Percentiles rank a stretch among this genome's conserved stretches.
Conservation (phyloP, 2,113 vertebrate species). For the Pluvianellus socialis region DNA sequence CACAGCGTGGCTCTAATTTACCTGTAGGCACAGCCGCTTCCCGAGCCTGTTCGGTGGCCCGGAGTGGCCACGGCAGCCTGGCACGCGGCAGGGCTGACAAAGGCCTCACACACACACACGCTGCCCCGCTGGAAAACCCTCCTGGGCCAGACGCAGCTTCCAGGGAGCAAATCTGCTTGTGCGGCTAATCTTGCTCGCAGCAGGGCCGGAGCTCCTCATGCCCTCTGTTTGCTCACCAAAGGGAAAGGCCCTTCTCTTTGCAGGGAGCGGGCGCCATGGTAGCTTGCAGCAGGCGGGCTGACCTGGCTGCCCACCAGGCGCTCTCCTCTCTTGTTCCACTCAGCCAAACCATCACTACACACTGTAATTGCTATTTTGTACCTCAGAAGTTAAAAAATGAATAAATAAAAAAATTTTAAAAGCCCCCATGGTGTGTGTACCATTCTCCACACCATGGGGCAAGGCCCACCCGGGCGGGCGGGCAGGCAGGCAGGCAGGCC, state of each 20-base stretch:
- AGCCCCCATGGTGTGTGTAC: too few species aligned
- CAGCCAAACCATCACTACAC: neutral
- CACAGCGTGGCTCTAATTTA: fast-evolving
- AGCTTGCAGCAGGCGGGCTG: fast-evolving
- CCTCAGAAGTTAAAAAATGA: neutral
- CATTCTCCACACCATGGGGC: neutral
- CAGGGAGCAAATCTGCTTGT: fast-evolving
- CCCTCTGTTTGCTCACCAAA: fast-evolving
- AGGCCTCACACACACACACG: too few species aligned
- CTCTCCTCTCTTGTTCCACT: neutral
- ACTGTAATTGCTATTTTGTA: fast-evolving
- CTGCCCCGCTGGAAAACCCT: neutral
- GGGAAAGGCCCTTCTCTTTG: fast-evolving
- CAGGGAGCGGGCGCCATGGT: fast-evolving
- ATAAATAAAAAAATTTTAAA: too few species aligned
- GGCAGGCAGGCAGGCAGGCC: neutral
- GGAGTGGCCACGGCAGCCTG: fast-evolving
- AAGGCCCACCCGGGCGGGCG: neutral
- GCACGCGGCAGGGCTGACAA: too few species aligned
- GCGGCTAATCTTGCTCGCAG: fast-evolving
- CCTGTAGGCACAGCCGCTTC: fast-evolving
- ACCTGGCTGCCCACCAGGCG: neutral
- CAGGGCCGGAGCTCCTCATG: fast-evolving
- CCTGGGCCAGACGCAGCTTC: neutral
- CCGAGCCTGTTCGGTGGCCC: neutral